Evolutionary conservation across 1,140 invertebrate species (phyloP), one percentile per base, ranked within the genome.

Genomic region (Acromyrmex heyeri): DNA sequence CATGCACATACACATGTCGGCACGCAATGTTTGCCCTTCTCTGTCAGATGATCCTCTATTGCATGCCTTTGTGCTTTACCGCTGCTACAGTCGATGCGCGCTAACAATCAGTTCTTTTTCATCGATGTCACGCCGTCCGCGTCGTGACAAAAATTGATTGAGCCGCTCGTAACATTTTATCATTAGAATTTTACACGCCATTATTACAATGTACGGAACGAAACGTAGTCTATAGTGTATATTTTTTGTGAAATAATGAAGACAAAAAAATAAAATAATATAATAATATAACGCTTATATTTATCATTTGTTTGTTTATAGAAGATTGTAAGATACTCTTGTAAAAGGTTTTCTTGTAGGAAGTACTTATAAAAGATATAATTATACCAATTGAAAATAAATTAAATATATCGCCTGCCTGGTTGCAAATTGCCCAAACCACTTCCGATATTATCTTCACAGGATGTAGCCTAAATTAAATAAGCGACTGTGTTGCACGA

Each of bases 51-150:
- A 86, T 88, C 77, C 73, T 83, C 67, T 64, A 89, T 89, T 53
- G 72, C 90, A 82, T 81, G 88, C 88, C 88, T 92, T 91, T 89
- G 88, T 87, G 73, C 87, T 90, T 86, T 90, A 69, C 87, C 90
- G 88, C 91, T 87, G 48, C 79, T 85, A 86, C 44, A 82, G 76
- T 59, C 64, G 50, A 67, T 81, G 50, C 72, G 30, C 44, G 62
- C 77, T 69, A 65, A 53, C 50, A 57, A 30, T 59, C 69, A 38
- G n/a, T 82, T 24, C 38, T 59, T 83, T 53, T 50, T 48, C 24
- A 50, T 50, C 24, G 21, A 82, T 18, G 34, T 72, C 34, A 24
- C 12, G 38, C 44, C 18, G 64, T 55, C 1, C 24, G 61, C 24
- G 38, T 65, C 44, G n/a, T 10, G 18, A 48, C 24, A 59, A 59